Base-by-base conservation (phyloP, 2,888 invertebrate species). In the Acrobeloides nanus region DNA sequence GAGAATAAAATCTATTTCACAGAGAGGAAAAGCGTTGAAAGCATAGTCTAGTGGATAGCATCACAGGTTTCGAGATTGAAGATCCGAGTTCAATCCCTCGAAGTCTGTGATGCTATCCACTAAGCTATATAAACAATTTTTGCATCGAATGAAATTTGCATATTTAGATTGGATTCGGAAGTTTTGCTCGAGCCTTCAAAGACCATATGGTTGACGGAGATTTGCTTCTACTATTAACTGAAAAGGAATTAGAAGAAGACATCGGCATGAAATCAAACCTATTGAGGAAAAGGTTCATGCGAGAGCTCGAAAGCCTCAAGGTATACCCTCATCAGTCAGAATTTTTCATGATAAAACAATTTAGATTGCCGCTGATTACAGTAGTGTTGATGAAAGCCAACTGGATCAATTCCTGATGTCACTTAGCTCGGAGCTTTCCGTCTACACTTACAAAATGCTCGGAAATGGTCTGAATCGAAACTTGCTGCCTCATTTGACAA, bases 121-220 rank as follows among this genome's bases (percentile, higher is more conserved):
- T n/a, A n/a, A n/a, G n/a, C n/a, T n/a, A n/a, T n/a, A n/a, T n/a
- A n/a, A n/a, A n/a, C n/a, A n/a, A n/a, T n/a, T n/a, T n/a, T n/a
- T 15, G 32, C 35, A 26, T 27, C 34, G 12, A 21, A 35, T 2
- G n/a, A n/a, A n/a, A n/a, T n/a, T 10, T 29, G 10, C 20, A 10
- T 21, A 20, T 66, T 15, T 66, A 81, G 79, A 90, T 92, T 68
- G 92, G 92, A 0, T 95, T 93, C 75, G 81, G 82, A 15, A 84
- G 86, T 70, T 89, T 84, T 66, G 83, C 85, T 2, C 80, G 78
- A 2, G 84, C 84, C 74, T 95, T 97, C 74, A 82, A 83, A 35
- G 85, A 86, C 46, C 89, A 90, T 71, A 82, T 87, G 75, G 93
- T 97, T 25, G 97, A 97, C 75, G 95, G 95, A 6, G 97, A 97